These are phyloP conservation scores for Yponomeuta cagnagella DNA, from an alignment of 2,888 invertebrate genomes.

Conservation along the genomic window DNA sequence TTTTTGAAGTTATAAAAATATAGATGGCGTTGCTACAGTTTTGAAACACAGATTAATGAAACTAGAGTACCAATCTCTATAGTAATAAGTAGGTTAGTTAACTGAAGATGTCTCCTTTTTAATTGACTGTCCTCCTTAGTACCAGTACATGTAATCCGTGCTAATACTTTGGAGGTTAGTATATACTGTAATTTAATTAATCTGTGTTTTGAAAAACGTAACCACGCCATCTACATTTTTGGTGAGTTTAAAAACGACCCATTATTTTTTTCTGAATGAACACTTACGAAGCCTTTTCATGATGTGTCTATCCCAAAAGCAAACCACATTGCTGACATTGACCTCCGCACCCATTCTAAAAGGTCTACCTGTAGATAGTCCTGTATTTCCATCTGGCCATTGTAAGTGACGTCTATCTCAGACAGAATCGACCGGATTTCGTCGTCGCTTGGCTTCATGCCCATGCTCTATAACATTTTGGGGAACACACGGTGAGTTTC, in stretches of 20 bases:
- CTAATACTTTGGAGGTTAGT: too few relatives aligned
- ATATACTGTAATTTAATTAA: too few relatives aligned
- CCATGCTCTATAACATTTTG: conserved; percentile 75
- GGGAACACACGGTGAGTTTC: background rate
- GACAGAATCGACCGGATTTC: conserved; percentile 87
- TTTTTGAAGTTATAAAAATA: too few relatives aligned
- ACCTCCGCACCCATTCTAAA: background rate
- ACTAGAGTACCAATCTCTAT: too few relatives aligned
- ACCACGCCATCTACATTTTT: too few relatives aligned
- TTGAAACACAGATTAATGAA: background rate
- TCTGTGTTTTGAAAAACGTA: too few relatives aligned
- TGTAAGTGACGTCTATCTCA: conserved; percentile 89
- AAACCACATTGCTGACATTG: conserved; percentile 12
- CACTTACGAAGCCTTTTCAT: background rate
- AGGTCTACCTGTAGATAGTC: conserved; percentile 90
- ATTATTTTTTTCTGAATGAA: background rate
- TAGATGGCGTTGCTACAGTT: too few relatives aligned
- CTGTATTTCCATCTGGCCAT: conserved; percentile 90
- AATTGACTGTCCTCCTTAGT: too few relatives aligned
- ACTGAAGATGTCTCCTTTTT: too few relatives aligned
- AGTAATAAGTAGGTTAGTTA: too few relatives aligned
- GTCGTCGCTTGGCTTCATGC: conserved; percentile 77
- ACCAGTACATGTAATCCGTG: too few relatives aligned
- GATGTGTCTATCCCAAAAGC: conserved; percentile 10
- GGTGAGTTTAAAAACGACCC: background rate